Evolutionary conservation across 2,797 vertebrate genomes (phyloP).

Genomic region (Siniperca obscura): DNA sequence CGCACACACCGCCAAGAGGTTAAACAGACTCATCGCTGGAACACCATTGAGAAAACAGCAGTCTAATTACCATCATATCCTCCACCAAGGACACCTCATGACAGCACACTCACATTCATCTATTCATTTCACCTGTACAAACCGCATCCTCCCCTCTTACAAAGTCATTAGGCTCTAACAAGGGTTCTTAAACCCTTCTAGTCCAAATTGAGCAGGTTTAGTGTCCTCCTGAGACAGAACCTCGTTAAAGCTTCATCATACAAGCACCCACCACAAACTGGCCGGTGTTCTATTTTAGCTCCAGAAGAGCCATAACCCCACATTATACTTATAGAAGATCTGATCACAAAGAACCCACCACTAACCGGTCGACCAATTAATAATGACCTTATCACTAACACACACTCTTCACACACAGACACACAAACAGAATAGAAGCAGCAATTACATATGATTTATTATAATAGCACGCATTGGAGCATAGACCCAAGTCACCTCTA

Average conservation of each 20-base stretch:
- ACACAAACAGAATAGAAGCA: constrained; percentile 21
- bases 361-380: constrained; percentile 47
- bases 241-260: constrained; percentile 56
- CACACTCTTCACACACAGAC: constrained; percentile 1
- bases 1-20: constrained; percentile 41
- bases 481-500: constrained; percentile 33
- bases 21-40: constrained; percentile 57
- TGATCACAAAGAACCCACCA: constrained; percentile 41
- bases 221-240: constrained; percentile 54
- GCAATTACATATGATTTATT: constrained; percentile 61
- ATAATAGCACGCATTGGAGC: constrained; percentile 45
- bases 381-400: constrained; percentile 33
- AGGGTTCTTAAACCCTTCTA: constrained; percentile 66
- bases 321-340: constrained; percentile 30
- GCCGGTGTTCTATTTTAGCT: constrained; percentile 21
- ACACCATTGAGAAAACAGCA: constrained; percentile 68
- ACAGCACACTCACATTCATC: constrained; percentile 58
- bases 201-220: constrained; percentile 62
- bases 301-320: constrained; percentile 38
- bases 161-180: constrained; percentile 70
- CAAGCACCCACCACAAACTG: constrained; percentile 38
- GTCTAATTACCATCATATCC: constrained; percentile 73
- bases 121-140: constrained; percentile 65
- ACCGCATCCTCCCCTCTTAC: constrained; percentile 61
- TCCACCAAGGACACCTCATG: constrained; percentile 70